phyloP scores from a whole-genome alignment of 2,113 vertebrate genomes.

The Dendropsophus ebraccatus region DNA sequence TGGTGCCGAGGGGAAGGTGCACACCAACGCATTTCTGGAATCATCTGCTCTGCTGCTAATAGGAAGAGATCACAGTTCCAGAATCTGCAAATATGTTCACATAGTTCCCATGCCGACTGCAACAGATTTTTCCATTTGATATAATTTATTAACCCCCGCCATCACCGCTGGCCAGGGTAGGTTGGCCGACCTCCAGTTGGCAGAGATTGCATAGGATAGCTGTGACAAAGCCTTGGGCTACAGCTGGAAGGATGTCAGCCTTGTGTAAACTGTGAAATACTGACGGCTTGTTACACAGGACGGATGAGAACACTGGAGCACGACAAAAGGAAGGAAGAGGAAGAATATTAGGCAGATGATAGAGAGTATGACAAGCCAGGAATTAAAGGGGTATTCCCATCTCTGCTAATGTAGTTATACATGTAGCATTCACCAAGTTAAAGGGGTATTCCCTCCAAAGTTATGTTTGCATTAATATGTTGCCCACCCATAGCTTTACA shows the following conservation, averaged over 20 bases:
- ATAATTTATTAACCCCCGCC: not conserved
- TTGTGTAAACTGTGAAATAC: conserved; percentile 7
- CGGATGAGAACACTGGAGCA: not conserved
- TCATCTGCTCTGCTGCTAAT: not conserved
- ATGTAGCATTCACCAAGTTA: too few relatives aligned
- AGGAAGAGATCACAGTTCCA: not conserved
- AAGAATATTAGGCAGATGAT: not conserved
- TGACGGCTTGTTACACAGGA: conserved; percentile 4
- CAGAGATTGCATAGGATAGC: not conserved
- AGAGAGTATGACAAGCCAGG: not conserved
- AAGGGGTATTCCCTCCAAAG: too few relatives aligned
- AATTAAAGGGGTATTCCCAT: not conserved
- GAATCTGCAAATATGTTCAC: conserved; percentile 8
- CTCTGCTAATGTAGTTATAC: too few relatives aligned
- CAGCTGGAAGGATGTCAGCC: conserved; percentile 15
- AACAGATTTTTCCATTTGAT: not conserved
- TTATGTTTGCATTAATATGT: too few relatives aligned
- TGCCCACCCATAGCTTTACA: too few relatives aligned
- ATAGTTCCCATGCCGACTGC: not conserved
- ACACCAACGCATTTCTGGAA: not conserved
- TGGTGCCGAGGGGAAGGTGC: not conserved
- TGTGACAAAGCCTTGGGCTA: conserved; percentile 19
- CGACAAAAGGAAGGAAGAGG: not conserved
- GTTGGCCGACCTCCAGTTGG: conserved; percentile 19
- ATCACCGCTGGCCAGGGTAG: conserved; percentile 6